Evolutionary conservation across 2,797 vertebrate species (phyloP).

Genomic region (Sciurus vulgaris): DNA sequence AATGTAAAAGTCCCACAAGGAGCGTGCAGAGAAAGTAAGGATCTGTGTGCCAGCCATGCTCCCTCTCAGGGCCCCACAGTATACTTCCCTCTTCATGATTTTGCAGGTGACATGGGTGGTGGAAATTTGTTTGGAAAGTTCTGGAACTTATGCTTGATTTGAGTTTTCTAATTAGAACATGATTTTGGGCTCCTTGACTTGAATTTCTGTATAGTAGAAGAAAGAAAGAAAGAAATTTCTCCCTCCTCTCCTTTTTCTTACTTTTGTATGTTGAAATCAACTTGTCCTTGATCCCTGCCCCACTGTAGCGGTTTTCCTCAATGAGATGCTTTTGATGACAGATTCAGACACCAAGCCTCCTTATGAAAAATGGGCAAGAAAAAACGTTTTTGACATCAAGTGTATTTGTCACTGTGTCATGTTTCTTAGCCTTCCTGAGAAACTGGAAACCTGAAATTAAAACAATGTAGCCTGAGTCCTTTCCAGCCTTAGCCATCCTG

Average conservation of each 20-base stretch:
- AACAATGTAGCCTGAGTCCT: not conserved
- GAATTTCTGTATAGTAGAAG: not conserved
- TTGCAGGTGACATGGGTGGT: not conserved
- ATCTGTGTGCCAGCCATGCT: not conserved
- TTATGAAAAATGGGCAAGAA: constrained; percentile 45
- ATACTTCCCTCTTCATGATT: not conserved
- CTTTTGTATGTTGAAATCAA: constrained; percentile 17
- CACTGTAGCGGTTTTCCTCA: not conserved
- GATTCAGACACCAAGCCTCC: constrained; percentile 42
- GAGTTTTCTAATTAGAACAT: not conserved
- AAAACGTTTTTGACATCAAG: not conserved
- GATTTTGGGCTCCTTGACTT: constrained; percentile 13
- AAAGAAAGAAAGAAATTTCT: not conserved
- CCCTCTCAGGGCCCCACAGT: not conserved
- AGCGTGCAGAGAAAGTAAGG: not conserved
- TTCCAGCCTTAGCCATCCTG: not conserved
- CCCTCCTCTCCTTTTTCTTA: not conserved
- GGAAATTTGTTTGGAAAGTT: not conserved
- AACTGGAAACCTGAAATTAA: constrained; percentile 18
- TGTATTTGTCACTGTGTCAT: not conserved
- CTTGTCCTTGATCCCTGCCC: not conserved
- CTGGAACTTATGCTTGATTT: not conserved
- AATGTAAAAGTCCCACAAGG: constrained; percentile 65
- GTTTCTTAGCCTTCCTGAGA: constrained; percentile 48
- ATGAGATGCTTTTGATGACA: not conserved